Conservation (phyloP, 2,888 invertebrate species). For the Pterobdella sp. region DNA sequence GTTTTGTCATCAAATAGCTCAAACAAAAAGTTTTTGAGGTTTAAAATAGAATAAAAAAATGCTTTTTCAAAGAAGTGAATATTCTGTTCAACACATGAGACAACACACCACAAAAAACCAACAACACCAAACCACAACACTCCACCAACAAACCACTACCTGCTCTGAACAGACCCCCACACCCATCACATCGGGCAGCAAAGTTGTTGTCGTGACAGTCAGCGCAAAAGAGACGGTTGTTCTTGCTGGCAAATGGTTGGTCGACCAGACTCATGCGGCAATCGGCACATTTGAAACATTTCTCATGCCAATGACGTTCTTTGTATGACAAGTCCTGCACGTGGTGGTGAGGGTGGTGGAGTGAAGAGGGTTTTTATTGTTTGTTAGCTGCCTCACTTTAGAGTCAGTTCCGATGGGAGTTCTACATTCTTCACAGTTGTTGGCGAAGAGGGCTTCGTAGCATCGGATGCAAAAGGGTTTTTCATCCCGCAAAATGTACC, state of each 20-base stretch:
- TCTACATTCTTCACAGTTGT: constrained; percentile 94
- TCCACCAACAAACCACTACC: constrained; percentile 57
- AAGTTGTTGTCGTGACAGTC: constrained; percentile 99
- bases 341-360: neutral
- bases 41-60: neutral
- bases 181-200: constrained; percentile 97
- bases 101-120: neutral
- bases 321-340: constrained; percentile 98
- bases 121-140: neutral
- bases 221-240: constrained; percentile 97
- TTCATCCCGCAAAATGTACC: constrained; percentile 96
- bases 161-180: constrained; percentile 96
- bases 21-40: neutral
- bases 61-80: neutral
- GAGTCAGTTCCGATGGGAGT: constrained; percentile 87
- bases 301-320: constrained; percentile 99
- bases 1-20: neutral
- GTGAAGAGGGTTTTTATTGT: neutral
- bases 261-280: constrained; percentile 95
- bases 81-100: neutral
- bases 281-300: constrained; percentile 96
- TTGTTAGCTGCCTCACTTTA: constrained; percentile 42
- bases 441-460: constrained; percentile 97
- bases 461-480: constrained; percentile 99
- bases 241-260: constrained; percentile 98